Base-by-base conservation (phyloP, 2,797 vertebrate species). In the Rhinichthys osculus region DNA sequence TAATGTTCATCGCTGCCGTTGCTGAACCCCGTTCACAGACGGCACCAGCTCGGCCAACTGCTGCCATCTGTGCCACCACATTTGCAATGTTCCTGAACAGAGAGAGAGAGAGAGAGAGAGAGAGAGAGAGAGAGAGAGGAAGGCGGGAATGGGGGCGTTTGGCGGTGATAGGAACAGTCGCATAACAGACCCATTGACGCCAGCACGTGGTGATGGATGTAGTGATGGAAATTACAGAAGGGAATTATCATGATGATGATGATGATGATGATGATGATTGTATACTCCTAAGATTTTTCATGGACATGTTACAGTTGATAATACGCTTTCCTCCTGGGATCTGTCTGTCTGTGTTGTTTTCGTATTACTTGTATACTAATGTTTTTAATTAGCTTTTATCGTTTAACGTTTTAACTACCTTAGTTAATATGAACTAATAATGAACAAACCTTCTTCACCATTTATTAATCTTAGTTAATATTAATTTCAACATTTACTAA, bases 61-160 rank as follows among this genome's bases (percentile, higher is more conserved):
- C 87, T 85, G 86, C 89, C 89, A 90, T 90, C 88, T 90, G 89
- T 89, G 78, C 84, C 89, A 78, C 74, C 87, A 87, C 88, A 74
- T 85, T 90, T 83, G 50, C 84, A 85, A 74, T 86, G 89, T 90
- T 85, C 84, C 89, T 73, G 86, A 81, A 82, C 84, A 54, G 3
- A 47, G 44, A 44, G 42, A 44, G 42, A 44, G 11, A 44, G 44
- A 47, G 44, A 47, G 44, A 47, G 44, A 47, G 10, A 44, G 42
- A 44, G 42, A 13, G 42, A 44, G 42, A 44, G 42, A 44, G 10
- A 11, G 42, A 44, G 42, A 44, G 10, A 3, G 10, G 86, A 67
- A 83, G 81, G 87, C 80, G 42, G 83, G 82, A 79, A 76, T 76
- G 83, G 85, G 83, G 88, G 89, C 77, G 88, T 85, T 88, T 90